Percentiles rank a stretch among this genome's conserved stretches.
Conservation (phyloP, 2,797 vertebrate genomes). For the Simalia tracyae region DNA sequence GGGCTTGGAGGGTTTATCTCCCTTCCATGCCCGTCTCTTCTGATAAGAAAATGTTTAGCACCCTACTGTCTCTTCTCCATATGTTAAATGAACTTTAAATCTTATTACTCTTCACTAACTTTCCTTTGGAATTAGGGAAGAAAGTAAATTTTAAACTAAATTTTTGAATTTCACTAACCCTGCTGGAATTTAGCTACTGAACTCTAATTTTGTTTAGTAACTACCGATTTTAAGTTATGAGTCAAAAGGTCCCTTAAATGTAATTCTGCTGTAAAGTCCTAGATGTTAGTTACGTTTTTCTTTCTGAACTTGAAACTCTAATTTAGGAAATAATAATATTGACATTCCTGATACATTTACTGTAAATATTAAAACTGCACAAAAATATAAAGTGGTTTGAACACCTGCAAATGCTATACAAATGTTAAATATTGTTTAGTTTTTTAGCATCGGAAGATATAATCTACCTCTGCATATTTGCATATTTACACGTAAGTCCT, state of each 20-base stretch:
- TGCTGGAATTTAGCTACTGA: not conserved
- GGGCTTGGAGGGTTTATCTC: not conserved
- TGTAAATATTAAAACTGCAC: not conserved
- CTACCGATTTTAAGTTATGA: not conserved
- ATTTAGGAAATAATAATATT: not conserved
- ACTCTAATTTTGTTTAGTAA: not conserved
- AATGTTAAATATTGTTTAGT: not conserved
- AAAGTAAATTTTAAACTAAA: not conserved
- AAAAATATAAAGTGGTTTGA: not conserved
- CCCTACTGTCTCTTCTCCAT: not conserved
- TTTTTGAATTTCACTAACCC: not conserved
- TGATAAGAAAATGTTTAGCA: not conserved
- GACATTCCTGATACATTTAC: not conserved
- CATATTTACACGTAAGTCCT: not conserved
- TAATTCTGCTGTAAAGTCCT: not conserved
- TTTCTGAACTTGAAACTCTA: not conserved
- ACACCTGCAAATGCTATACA: not conserved
- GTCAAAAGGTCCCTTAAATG: not conserved
- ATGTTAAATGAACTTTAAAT: conserved; percentile 1
- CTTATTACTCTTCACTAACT: not conserved
- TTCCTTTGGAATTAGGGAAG: not conserved
- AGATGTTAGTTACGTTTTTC: not conserved
- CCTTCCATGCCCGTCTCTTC: not conserved
- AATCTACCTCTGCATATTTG: not conserved
- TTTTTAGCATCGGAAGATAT: not conserved